phyloP scores from a whole-genome alignment of 2,113 vertebrate species.

The Mormyrus lacerda region DNA sequence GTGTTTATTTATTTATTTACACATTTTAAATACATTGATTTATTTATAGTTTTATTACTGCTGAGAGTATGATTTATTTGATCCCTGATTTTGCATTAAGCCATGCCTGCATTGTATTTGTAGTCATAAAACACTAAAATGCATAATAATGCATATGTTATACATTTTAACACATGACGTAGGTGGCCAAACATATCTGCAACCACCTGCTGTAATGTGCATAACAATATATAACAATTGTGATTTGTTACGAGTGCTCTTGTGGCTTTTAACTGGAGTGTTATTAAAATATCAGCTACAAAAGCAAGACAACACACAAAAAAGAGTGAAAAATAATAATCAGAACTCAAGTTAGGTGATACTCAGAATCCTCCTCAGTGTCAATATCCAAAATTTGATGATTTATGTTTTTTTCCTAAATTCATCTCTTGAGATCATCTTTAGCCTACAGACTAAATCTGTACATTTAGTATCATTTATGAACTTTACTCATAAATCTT shows the following conservation, averaged over 20 bases:
- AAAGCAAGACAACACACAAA: not conserved
- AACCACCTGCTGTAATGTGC: not conserved
- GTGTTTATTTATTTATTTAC: not conserved
- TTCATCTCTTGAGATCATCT: not conserved
- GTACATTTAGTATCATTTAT: not conserved
- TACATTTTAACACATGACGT: not conserved
- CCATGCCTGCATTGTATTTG: not conserved
- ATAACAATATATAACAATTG: not conserved
- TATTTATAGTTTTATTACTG: not conserved
- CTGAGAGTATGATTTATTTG: conserved; percentile 3
- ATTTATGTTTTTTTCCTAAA: not conserved
- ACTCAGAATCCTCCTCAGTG: not conserved
- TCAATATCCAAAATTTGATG: not conserved
- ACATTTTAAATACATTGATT: not conserved
- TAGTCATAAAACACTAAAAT: not conserved
- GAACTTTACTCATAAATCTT: not conserved
- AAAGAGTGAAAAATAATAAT: not conserved
- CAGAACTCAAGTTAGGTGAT: not conserved
- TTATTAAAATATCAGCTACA: not conserved
- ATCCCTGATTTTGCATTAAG: not conserved
- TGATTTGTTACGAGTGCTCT: not conserved
- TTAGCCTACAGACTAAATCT: not conserved
- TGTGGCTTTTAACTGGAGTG: not conserved
- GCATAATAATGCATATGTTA: not conserved
- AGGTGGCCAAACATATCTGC: not conserved